Evolutionary conservation across 2,888 invertebrate genomes (phyloP).

Genomic region (Stratiomys singularior): DNA sequence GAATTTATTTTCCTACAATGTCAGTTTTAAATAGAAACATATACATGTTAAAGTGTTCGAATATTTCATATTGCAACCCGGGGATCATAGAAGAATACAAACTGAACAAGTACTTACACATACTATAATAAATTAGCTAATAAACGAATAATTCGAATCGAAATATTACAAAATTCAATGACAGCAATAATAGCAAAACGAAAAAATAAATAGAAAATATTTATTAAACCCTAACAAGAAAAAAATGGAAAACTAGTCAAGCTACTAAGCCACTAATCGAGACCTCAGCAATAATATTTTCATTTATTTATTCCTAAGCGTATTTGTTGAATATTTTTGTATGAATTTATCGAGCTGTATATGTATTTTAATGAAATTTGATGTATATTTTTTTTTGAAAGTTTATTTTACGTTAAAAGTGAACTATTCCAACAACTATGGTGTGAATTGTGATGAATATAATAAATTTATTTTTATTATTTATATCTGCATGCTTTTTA

Average conservation of each 20-base stretch:
- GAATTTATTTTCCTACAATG: neutral
- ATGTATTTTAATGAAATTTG: neutral
- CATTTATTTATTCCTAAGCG: neutral
- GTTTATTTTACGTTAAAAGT: neutral
- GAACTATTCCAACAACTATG: neutral
- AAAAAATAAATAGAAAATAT: neutral
- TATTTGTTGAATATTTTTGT: conserved; percentile 6
- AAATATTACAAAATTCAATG: neutral
- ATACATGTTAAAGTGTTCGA: neutral
- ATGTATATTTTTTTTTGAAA: neutral
- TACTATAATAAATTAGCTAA: neutral
- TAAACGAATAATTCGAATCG: neutral
- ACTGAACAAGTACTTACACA: conserved; percentile 13
- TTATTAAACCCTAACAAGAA: neutral
- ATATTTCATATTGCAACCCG: conserved; percentile 9
- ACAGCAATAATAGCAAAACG: conserved; percentile 21
- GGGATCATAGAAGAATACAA: conserved; percentile 9
- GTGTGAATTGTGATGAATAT: conserved; percentile 4
- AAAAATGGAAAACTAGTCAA: conserved; percentile 24
- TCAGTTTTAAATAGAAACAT: neutral
- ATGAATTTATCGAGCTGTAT: neutral
- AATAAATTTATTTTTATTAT: conserved; percentile 22
- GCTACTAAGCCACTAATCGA: neutral
- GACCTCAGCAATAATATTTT: neutral
- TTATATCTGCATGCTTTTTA: neutral